A percentile compares a stretch with the other conserved stretches of the same genome.
Evolutionary conservation across 2,888 invertebrate genomes (phyloP).

Genomic region (Orthonevra nobilis): DNA sequence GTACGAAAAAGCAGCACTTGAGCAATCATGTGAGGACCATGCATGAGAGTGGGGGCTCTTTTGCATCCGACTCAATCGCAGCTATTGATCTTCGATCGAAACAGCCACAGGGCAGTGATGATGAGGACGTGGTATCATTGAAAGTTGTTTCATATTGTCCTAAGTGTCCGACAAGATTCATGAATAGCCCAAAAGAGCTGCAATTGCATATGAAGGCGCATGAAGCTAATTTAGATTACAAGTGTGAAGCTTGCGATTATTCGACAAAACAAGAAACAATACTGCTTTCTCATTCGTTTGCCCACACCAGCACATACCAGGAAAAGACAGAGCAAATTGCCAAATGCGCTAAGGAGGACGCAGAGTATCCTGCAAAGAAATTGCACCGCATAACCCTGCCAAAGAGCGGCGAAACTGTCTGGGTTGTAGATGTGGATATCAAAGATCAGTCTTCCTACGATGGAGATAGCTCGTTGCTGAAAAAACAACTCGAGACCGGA

Average conservation of each 20-base stretch:
- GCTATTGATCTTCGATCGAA: conserved; percentile 72
- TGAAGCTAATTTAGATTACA: conserved; percentile 78
- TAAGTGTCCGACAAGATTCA: conserved; percentile 88
- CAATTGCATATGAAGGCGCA: conserved; percentile 84
- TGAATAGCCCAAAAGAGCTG: conserved; percentile 88
- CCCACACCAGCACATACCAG: conserved; percentile 90
- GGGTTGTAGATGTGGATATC: conserved; percentile 78
- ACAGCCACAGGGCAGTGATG: conserved; percentile 46
- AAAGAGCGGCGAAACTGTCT: conserved; percentile 76
- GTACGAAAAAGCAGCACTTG: conserved; percentile 89
- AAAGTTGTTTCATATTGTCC: conserved; percentile 86
- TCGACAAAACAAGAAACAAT: conserved; percentile 87
- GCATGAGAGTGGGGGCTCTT: conserved; percentile 74
- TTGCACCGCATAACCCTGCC: conserved; percentile 79
- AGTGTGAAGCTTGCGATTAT: conserved; percentile 89
- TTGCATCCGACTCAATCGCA: conserved; percentile 21
- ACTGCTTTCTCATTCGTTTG: conserved; percentile 85
- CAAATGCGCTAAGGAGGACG: conserved; percentile 84
- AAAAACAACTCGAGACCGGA: conserved; percentile 77
- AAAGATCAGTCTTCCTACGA: conserved; percentile 74
- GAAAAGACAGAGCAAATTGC: conserved; percentile 87
- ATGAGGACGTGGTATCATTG: conserved; percentile 71
- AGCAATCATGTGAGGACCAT: conserved; percentile 89
- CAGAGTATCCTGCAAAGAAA: conserved; percentile 84
- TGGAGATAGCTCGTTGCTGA: conserved; percentile 76